A percentile compares a stretch with the other conserved stretches of the same genome.
These are phyloP conservation scores for Sturmia bella DNA, from an alignment of 2,888 invertebrate species.

Conservation along the genomic window DNA sequence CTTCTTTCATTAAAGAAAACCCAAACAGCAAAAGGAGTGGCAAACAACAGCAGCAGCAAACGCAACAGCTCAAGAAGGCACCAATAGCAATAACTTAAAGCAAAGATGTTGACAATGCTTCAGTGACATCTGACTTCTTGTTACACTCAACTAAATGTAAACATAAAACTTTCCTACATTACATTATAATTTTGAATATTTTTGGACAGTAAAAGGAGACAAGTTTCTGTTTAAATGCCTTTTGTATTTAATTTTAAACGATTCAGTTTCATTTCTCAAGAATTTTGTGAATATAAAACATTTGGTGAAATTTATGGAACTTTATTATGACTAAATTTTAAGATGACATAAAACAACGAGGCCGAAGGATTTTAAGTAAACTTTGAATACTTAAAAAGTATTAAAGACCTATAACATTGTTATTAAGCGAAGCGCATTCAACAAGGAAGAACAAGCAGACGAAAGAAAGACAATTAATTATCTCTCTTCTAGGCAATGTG, in stretches of 20 bases:
- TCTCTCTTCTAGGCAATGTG: too few relatives aligned
- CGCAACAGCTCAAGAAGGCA: slow-evolving; percentile 41
- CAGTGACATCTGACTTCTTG: slow-evolving; percentile 57
- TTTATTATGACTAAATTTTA: too few relatives aligned
- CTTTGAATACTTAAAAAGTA: too few relatives aligned
- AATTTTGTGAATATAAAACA: neutral
- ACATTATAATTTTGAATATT: slow-evolving; percentile 15
- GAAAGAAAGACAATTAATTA: too few relatives aligned
- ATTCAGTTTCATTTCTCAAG: neutral
- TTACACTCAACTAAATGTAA: slow-evolving; percentile 40
- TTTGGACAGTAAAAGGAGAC: neutral
- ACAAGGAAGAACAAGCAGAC: too few relatives aligned
- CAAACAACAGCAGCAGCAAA: slow-evolving; percentile 16
- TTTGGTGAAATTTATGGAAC: too few relatives aligned
- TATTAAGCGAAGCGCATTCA: too few relatives aligned
- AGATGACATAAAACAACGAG: too few relatives aligned
- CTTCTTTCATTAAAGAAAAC: slow-evolving; percentile 21
- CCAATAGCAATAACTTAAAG: slow-evolving; percentile 42
- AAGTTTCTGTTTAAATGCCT: neutral
- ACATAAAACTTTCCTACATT: slow-evolving; percentile 19
- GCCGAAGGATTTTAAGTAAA: too few relatives aligned
- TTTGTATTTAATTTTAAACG: neutral
- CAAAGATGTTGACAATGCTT: slow-evolving; percentile 52
- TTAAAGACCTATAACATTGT: too few relatives aligned
- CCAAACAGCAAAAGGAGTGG: slow-evolving; percentile 28